Evolutionary conservation across 1,140 invertebrate species (phyloP).

Genomic region (Pygmarrhopalites habei): DNA sequence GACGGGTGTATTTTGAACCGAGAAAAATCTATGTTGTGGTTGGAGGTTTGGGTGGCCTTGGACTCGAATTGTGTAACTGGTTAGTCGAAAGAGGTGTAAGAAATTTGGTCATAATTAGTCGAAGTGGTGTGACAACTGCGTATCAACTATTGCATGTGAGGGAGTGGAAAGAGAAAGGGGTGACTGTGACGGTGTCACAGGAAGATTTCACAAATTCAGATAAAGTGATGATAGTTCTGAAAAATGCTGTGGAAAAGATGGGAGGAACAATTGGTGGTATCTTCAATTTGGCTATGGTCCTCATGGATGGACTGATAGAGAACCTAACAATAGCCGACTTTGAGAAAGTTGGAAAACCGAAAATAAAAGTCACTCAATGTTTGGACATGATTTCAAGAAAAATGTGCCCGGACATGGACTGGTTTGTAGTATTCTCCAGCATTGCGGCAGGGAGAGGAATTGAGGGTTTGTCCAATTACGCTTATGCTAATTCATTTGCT

Average conservation of each 20-base stretch:
- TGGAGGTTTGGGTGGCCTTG: slow-evolving; percentile 89
- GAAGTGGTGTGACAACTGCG: slow-evolving; percentile 76
- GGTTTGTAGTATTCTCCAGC: slow-evolving; percentile 40
- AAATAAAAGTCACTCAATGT: slow-evolving; percentile 53
- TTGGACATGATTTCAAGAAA: slow-evolving; percentile 52
- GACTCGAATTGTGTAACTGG: slow-evolving; percentile 86
- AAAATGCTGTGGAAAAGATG: too few species aligned
- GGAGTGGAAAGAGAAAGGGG: slow-evolving; percentile 62
- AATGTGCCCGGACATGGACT: slow-evolving; percentile 50
- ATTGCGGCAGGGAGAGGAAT: slow-evolving; percentile 37
- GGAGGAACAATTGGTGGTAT: background rate
- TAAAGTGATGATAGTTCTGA: too few species aligned
- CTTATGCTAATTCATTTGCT: slow-evolving; percentile 64
- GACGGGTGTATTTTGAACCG: slow-evolving; percentile 77
- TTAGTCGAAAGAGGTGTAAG: slow-evolving; percentile 73
- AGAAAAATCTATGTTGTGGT: slow-evolving; percentile 78
- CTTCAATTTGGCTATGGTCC: slow-evolving; percentile 85
- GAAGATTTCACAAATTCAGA: slow-evolving; percentile 51
- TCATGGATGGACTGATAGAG: slow-evolving; percentile 80
- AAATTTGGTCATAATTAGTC: slow-evolving; percentile 75
- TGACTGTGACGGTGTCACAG: slow-evolving; percentile 62
- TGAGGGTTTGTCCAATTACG: slow-evolving; percentile 39
- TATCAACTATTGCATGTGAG: slow-evolving; percentile 76
- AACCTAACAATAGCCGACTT: slow-evolving; percentile 58
- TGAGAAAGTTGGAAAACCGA: slow-evolving; percentile 51